These are phyloP conservation scores for Coelopa frigida DNA, from an alignment of 1,140 invertebrate genomes.

Conservation along the genomic window DNA sequence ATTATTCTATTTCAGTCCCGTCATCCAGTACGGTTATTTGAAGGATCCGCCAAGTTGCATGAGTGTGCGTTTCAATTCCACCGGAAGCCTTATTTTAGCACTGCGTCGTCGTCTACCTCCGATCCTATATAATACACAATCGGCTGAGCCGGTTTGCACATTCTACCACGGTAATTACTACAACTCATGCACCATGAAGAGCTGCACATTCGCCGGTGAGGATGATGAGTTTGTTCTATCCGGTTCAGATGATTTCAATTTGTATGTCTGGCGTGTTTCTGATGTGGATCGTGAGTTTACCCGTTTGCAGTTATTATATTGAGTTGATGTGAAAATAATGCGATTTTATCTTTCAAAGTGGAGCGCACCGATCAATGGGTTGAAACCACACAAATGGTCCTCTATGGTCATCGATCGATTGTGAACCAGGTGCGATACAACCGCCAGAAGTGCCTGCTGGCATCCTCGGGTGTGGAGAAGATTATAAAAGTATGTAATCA, in stretches of 20 bases:
- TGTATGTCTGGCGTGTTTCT: conserved; percentile 86
- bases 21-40: conserved; percentile 62
- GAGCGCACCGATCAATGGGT: conserved; percentile 49
- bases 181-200: conserved; percentile 96
- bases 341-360: conserved; percentile 35
- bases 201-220: conserved; percentile 86
- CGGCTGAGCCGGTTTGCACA: conserved; percentile 63
- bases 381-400: conserved; percentile 67
- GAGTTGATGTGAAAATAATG: not conserved
- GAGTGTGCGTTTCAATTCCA: conserved; percentile 82
- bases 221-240: conserved; percentile 84
- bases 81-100: conserved; percentile 72
- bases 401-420: conserved; percentile 87
- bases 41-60: conserved; percentile 72
- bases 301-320: not conserved
- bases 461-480: conserved; percentile 93
- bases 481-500: conserved; percentile 67
- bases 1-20: conserved; percentile 46
- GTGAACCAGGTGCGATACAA: conserved; percentile 95
- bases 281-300: conserved; percentile 49
- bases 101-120: conserved; percentile 75
- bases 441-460: conserved; percentile 71
- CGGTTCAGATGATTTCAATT: conserved; percentile 90
- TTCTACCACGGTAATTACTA: conserved; percentile 90
- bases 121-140: conserved; percentile 67